phyloP scores from a whole-genome alignment of 35 echinoderm and acorn worm genomes.

The Anneissia japonica region DNA sequence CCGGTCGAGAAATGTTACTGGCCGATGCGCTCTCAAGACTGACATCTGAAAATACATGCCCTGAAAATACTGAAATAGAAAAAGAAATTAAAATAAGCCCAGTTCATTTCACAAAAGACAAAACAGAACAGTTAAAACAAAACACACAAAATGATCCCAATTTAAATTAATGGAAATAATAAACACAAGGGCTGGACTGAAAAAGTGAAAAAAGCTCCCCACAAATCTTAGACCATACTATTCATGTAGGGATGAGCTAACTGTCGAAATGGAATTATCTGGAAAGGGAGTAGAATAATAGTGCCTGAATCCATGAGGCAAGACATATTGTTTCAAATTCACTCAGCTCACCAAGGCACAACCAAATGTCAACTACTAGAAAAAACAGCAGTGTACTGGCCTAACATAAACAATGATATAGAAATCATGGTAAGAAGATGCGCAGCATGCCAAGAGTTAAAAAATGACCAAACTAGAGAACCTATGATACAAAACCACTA shows the following conservation, averaged over 20 bases:
- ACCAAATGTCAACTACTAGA: conserved; percentile 29
- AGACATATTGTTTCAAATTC: conserved; percentile 23
- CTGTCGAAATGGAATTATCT: conserved; percentile 20
- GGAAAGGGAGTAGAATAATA: conserved; percentile 22
- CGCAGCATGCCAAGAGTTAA: conserved; percentile 38
- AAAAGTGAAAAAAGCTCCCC: not conserved
- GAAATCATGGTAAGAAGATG: conserved; percentile 1
- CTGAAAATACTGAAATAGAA: not conserved
- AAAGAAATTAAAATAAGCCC: conserved; percentile 15
- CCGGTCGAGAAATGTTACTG: conserved; percentile 33
- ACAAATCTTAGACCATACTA: conserved; percentile 13
- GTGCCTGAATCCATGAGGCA: conserved; percentile 15
- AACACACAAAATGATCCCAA: conserved; percentile 3
- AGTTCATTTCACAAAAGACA: conserved; percentile 12
- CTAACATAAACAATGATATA: conserved; percentile 45
- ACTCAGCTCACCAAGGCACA: conserved; percentile 19
- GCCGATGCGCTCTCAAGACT: conserved; percentile 35
- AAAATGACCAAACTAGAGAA: conserved; percentile 3
- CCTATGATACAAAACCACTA: conserved; percentile 27
- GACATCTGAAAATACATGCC: not conserved
- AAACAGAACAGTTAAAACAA: not conserved
- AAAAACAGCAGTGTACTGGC: conserved; percentile 53
- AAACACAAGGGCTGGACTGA: conserved; percentile 29
- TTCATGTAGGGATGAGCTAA: conserved; percentile 19
- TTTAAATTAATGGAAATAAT: not conserved